Evolutionary conservation across 2,113 vertebrate species (phyloP), one percentile per base, ranked within the genome.

Genomic region (Cyprinodon variegatus): DNA sequence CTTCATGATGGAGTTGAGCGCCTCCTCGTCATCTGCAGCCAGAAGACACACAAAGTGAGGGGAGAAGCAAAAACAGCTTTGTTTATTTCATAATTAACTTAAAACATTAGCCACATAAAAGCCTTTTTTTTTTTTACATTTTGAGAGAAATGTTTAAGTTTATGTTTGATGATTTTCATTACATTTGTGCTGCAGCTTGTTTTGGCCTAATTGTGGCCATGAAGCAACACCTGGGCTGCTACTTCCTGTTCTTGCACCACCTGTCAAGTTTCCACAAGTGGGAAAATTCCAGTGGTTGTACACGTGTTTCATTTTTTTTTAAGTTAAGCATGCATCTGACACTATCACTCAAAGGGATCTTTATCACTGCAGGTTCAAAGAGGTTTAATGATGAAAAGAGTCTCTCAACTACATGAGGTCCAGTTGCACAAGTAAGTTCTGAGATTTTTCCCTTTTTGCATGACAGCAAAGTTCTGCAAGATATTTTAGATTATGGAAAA

Each of bases 1-100:
- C 92, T 96, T 96, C 96, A 97, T 97, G 83, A 97, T 97, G 82
- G 96, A 96, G 90, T 96, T 96, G 39, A 97, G 95, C 20, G 96
- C 96, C 90, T 95, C 96, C 88, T 96, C 96, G 48, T 96, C 96
- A 50, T 97, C 96, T 97, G 83, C 36, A 88, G 80, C 66, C 11
- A 69, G n/a, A 71, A 79, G 10, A 83, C 17, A 76, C 3, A 70
- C 15, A 59, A 50, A 2, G 40, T 37, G 11, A 4, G 43, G 57
- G 11, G 22, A 71, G 50, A 77, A 57, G 36, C 17, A 41, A 22
- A 37, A 4, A n/a, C 17, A 2, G 11, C 29, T 22, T 14, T 48
- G 46, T 17, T 20, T n/a, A 40, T n/a, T 46, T 11, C 45, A 43
- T 29, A 43, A 11, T 71, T 65, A n/a, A 46, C 13, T 65, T 20